Percentiles rank a stretch among this genome's conserved stretches.
These are phyloP conservation scores for Gymnothorax javanicus DNA, from an alignment of 2,797 vertebrate genomes.

Conservation along the genomic window DNA sequence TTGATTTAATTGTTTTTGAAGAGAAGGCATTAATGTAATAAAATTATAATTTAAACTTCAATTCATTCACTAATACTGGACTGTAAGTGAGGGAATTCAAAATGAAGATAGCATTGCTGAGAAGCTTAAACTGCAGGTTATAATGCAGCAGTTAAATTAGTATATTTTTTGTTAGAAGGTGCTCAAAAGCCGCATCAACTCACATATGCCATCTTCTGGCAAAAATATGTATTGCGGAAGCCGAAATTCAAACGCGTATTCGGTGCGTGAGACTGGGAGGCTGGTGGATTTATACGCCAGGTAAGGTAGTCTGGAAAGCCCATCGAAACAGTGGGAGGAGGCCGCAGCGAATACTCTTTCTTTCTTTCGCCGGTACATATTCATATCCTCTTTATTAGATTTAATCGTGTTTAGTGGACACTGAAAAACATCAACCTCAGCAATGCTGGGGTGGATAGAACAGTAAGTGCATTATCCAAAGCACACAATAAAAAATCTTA, in stretches of 20 bases:
- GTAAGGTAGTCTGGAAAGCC: neutral
- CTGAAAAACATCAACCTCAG: neutral
- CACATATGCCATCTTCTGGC: constrained; percentile 29
- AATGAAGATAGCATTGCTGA: neutral
- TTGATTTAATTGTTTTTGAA: neutral
- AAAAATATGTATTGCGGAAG: neutral
- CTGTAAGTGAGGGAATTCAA: neutral
- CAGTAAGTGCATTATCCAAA: neutral
- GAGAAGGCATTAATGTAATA: neutral
- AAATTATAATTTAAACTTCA: neutral
- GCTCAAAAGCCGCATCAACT: neutral
- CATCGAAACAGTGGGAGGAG: neutral
- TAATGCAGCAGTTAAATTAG: neutral
- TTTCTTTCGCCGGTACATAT: neutral
- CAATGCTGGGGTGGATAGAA: neutral
- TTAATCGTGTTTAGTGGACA: neutral
- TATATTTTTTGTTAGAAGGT: neutral
- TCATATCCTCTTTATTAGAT: neutral
- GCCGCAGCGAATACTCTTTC: neutral
- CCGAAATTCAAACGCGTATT: neutral
- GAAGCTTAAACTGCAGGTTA: neutral
- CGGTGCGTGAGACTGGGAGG: neutral
- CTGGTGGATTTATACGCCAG: neutral
- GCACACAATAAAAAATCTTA: neutral
- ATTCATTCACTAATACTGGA: neutral